These are phyloP conservation scores for Chironomus tepperi DNA, from an alignment of 1,140 invertebrate species.

Conservation along the genomic window DNA sequence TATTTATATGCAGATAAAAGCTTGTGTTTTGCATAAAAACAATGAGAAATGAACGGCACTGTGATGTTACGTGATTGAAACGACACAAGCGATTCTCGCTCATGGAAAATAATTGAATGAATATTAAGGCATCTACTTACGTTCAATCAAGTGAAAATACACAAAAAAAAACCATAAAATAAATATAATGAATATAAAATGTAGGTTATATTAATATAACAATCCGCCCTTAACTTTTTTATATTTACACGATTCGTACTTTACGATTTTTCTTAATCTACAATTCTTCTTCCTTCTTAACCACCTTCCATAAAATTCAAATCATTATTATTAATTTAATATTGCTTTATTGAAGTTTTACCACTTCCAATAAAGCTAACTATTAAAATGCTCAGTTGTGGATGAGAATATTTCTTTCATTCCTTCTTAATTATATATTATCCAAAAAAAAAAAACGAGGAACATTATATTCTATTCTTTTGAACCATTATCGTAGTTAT, in stretches of 20 bases:
- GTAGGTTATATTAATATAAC: constrained; percentile 1
- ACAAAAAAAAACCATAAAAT: neutral
- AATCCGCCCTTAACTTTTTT: neutral
- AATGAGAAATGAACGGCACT: neutral
- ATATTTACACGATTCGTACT: neutral
- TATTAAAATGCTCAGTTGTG: too few relatives aligned
- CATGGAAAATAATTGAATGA: neutral
- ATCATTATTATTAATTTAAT: too few relatives aligned
- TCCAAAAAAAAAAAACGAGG: too few relatives aligned
- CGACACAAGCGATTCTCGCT: neutral
- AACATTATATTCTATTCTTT: too few relatives aligned
- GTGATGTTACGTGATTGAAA: constrained; percentile 7
- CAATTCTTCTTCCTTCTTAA: neutral
- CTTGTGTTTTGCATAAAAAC: constrained; percentile 4
- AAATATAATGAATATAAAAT: constrained; percentile 14
- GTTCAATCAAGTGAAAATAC: neutral
- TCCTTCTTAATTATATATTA: too few relatives aligned
- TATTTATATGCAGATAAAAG: constrained; percentile 14
- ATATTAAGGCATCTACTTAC: neutral
- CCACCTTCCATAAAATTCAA: too few relatives aligned
- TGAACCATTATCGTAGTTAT: too few relatives aligned
- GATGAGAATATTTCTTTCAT: too few relatives aligned
- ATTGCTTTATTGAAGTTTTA: too few relatives aligned
- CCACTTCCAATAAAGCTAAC: too few relatives aligned
- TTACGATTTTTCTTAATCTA: neutral